Conservation (phyloP, 2,888 invertebrate species). For the Dryocosmus kuriphilus region DNA sequence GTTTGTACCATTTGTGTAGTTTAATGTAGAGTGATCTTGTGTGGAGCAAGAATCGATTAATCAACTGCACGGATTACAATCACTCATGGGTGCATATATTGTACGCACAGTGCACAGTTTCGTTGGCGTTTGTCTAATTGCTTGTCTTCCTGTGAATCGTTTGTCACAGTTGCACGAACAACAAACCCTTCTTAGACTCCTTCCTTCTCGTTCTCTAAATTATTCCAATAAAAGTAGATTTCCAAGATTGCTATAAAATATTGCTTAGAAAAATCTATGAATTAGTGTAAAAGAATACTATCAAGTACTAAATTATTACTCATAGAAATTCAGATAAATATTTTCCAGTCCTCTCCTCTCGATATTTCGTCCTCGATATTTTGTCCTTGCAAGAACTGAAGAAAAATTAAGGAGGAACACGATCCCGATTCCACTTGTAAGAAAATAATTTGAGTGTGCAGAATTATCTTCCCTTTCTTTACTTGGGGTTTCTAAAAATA, state of each 20-base stretch:
- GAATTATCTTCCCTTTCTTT: not conserved
- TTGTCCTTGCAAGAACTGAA: not conserved
- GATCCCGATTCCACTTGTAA: constrained; percentile 33
- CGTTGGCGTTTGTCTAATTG: constrained; percentile 54
- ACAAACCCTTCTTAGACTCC: not conserved
- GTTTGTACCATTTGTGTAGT: no score
- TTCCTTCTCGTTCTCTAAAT: not conserved
- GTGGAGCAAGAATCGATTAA: constrained; percentile 25
- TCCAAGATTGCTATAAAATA: not conserved
- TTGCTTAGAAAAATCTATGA: no score
- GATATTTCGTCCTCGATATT: not conserved
- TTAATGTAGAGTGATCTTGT: constrained; percentile 19
- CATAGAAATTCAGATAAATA: not conserved
- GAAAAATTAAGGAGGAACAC: constrained; percentile 36
- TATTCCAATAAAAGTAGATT: not conserved
- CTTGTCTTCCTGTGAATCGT: constrained; percentile 59
- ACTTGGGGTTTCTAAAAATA: not conserved
- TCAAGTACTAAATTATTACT: not conserved
- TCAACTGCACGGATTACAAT: constrained; percentile 49
- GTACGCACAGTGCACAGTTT: constrained; percentile 27
- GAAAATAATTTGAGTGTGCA: constrained; percentile 33
- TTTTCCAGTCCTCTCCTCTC: not conserved
- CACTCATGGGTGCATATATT: constrained; percentile 36
- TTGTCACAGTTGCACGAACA: constrained; percentile 55
- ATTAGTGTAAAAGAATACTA: not conserved